phyloP scores from a whole-genome alignment of 2,113 vertebrate genomes.

The Phylloscopus whistleri region DNA sequence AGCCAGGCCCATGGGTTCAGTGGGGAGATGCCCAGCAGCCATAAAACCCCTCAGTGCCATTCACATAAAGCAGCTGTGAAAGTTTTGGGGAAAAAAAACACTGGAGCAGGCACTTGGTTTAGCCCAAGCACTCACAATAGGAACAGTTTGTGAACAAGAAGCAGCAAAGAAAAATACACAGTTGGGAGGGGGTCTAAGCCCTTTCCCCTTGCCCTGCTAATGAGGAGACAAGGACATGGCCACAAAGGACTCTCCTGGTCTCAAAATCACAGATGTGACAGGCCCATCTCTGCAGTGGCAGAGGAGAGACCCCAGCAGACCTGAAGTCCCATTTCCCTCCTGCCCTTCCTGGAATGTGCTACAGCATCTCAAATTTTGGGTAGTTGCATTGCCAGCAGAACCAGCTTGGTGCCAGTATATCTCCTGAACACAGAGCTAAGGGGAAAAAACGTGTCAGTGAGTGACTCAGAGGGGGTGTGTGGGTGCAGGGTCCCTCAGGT shows the following conservation, averaged over 20 bases:
- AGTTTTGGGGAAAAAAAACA: background rate
- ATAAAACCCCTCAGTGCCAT: rapidly evolving
- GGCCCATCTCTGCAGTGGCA: background rate
- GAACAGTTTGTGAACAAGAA: background rate
- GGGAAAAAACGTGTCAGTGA: rapidly evolving
- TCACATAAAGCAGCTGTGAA: background rate
- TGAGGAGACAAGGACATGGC: background rate
- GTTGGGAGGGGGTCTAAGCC: rapidly evolving
- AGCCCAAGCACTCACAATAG: rapidly evolving
- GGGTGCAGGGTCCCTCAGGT: background rate
- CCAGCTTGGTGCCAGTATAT: background rate
- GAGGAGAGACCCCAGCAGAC: background rate
- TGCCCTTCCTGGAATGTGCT: background rate
- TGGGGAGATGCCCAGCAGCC: rapidly evolving
- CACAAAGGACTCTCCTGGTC: rapidly evolving
- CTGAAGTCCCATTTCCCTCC: rapidly evolving
- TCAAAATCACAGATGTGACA: background rate
- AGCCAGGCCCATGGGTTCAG: rapidly evolving
- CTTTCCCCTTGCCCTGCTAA: background rate
- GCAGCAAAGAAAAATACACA: background rate
- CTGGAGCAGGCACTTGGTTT: background rate
- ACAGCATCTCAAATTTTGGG: background rate
- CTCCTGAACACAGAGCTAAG: background rate
- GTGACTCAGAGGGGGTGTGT: background rate
- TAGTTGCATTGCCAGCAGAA: background rate